These are phyloP conservation scores for Phalacrocorax brasilianus DNA, from an alignment of 2,113 vertebrate genomes.

Conservation along the genomic window DNA sequence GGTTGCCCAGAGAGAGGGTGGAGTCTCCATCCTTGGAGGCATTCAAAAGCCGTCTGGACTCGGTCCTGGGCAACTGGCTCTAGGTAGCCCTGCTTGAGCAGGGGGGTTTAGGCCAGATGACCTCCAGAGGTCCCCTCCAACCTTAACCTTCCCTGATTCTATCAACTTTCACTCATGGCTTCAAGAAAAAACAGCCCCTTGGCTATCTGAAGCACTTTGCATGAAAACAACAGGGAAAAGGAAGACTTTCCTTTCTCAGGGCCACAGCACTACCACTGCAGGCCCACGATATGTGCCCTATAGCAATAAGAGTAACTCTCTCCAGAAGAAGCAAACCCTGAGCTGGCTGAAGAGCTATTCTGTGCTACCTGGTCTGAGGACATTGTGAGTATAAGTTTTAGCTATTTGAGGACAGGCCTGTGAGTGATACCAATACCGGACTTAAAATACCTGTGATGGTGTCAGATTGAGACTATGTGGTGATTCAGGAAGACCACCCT, in stretches of 20 bases:
- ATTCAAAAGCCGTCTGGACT: fast-evolving
- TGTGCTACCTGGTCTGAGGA: neutral
- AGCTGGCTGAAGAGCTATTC: neutral
- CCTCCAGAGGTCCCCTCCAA: neutral
- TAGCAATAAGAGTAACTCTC: neutral
- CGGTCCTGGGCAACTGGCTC: fast-evolving
- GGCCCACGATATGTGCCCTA: neutral
- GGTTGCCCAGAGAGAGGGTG: neutral
- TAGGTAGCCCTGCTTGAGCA: neutral
- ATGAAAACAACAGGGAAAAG: neutral
- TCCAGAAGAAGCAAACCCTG: neutral
- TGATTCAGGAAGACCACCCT: neutral
- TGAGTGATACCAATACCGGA: neutral
- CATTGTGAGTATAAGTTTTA: neutral
- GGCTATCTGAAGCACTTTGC: neutral
- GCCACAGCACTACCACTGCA: fast-evolving
- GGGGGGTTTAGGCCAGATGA: neutral
- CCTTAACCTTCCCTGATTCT: neutral
- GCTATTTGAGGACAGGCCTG: neutral
- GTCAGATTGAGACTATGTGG: neutral
- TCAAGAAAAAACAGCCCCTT: neutral
- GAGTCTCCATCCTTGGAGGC: neutral
- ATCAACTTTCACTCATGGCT: neutral
- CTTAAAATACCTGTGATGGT: neutral
- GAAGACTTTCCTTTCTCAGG: neutral